Percentiles rank a stretch among this genome's conserved stretches.
Conservation (phyloP, 2,113 vertebrate species). For the Myiopsitta monachus region DNA sequence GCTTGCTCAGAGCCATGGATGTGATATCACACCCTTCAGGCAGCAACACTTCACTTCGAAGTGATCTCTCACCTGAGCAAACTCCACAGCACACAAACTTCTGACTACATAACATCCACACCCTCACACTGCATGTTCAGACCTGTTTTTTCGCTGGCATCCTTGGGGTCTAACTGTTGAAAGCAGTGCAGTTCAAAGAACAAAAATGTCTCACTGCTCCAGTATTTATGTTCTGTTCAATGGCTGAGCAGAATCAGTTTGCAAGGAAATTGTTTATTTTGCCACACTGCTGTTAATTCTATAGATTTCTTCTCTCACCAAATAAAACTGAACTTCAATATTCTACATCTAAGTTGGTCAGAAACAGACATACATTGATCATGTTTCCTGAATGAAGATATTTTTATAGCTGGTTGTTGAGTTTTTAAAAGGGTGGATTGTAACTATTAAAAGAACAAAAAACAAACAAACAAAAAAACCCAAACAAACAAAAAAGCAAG, state of each 20-base stretch:
- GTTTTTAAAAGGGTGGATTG: neutral
- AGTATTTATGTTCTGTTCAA: neutral
- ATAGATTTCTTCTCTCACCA: neutral
- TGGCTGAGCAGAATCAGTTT: neutral
- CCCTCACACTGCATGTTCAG: neutral
- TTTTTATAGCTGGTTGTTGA: neutral
- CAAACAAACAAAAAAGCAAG: too few species aligned
- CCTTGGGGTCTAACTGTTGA: fast-evolving
- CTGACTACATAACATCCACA: neutral
- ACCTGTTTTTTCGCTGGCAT: neutral
- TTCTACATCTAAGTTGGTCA: neutral
- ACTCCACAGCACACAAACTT: neutral
- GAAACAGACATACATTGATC: neutral
- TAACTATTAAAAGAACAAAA: neutral
- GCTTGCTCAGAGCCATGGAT: neutral
- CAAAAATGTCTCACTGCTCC: neutral
- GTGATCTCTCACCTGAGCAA: neutral
- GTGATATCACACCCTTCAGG: fast-evolving
- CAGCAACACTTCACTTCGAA: neutral
- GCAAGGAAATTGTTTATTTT: neutral
- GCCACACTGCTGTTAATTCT: neutral
- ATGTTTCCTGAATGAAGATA: neutral
- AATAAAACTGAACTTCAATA: neutral
- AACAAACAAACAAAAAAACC: neutral
- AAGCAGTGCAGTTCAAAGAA: neutral